A percentile compares a stretch with the other conserved stretches of the same genome.
phyloP scores from a whole-genome alignment of 2,888 invertebrate species.

The Parapristionchus giblindavisi region DNA sequence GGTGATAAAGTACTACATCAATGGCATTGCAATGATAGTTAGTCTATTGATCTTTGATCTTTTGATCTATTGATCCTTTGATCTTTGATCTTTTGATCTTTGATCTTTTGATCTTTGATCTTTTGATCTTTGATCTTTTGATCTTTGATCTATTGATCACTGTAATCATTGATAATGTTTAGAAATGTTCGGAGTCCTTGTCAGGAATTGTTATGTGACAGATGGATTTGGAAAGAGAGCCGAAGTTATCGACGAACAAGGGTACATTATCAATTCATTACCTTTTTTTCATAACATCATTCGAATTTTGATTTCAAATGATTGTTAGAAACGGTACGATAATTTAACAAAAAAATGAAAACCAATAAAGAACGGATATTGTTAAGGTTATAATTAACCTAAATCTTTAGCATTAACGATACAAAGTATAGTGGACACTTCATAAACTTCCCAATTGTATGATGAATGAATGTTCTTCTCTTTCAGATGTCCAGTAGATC shows the following conservation, averaged over 20 bases:
- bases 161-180: constrained; percentile 36
- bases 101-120: not conserved
- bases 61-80: not conserved
- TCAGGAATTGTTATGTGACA: constrained; percentile 70
- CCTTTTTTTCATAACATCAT: not conserved
- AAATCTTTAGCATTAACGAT: too few species aligned
- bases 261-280: constrained; percentile 14
- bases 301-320: not conserved
- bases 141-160: not conserved
- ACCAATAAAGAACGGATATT: too few species aligned
- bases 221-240: constrained; percentile 68
- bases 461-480: too few species aligned
- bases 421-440: too few species aligned
- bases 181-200: constrained; percentile 70
- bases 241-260: constrained; percentile 65
- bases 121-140: not conserved
- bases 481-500: constrained; percentile 65
- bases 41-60: constrained; percentile 38
- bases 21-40: constrained; percentile 70
- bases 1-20: constrained; percentile 69
- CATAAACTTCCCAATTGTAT: not conserved
- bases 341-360: too few species aligned
- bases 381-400: too few species aligned
- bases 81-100: not conserved
- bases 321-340: too few species aligned